Evolutionary conservation across 2,113 vertebrate genomes (phyloP).

Genomic region (Marcusenius ussheri): DNA sequence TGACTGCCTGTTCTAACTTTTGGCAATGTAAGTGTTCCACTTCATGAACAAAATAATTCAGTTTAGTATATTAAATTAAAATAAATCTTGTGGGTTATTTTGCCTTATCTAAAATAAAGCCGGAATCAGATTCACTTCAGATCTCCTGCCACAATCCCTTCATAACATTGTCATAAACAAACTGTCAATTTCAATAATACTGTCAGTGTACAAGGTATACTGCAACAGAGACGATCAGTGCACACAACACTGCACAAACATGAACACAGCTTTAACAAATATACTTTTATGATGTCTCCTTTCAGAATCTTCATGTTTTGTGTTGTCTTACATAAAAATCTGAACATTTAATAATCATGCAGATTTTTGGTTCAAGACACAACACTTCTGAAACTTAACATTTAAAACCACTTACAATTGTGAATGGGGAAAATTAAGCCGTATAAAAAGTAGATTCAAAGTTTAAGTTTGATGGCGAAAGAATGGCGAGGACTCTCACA

Average conservation of each 20-base stretch:
- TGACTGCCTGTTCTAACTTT: not conserved
- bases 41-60: not conserved
- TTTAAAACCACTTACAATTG: not conserved
- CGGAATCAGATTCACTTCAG: not conserved
- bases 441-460: not conserved
- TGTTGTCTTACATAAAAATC: not conserved
- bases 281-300: not conserved
- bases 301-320: not conserved
- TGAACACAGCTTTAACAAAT: not conserved
- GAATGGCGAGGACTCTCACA: not conserved
- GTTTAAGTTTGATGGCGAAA: not conserved
- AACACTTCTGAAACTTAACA: not conserved
- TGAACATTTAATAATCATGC: not conserved
- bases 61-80: not conserved
- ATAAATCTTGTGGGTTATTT: not conserved
- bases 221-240: not conserved
- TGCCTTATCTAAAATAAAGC: not conserved
- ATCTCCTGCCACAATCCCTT: not conserved
- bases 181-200: not conserved
- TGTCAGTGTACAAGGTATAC: not conserved
- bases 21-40: not conserved
- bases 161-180: not conserved
- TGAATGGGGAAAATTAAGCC: not conserved
- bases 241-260: not conserved
- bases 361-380: not conserved